Base-by-base conservation (phyloP, 2,888 invertebrate genomes). In the Dioctria rufipes region DNA sequence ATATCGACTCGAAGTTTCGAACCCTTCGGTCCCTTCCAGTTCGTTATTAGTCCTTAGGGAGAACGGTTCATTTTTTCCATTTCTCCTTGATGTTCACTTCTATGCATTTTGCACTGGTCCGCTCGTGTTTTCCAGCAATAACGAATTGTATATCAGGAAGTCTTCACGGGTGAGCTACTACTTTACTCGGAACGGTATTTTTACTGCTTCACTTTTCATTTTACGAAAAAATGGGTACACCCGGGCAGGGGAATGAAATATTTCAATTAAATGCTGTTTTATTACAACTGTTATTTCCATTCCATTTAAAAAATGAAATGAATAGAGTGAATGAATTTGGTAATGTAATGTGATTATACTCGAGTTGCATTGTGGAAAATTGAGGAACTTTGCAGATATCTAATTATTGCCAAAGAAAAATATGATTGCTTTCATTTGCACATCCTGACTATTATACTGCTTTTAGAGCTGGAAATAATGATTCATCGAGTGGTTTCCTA, bases 221-320 rank as follows among this genome's bases (percentile, higher is more conserved):
- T 25, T 61, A 5, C 39, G 4, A 3, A 39, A 61, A 61, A 61
- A 51, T 9, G 11, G 11, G 51, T 51, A 1, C 51, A 51, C 2
- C 39, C 11, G 61, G 37, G 37, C 61, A 43, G 43, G 42, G 3
- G 11, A 65, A 65, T 43, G 46, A 42, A 66, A 66, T 66, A 43
- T 43, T 66, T 66, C 6, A 66, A 66, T 66, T 66, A 66, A 66
- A 66, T 42, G 4, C 43, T 66, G 42, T 43, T 40, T n/a, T 42
- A 66, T 66, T 43, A 3, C 13, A 42, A 61, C 61, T 61, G 37
- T 61, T 61, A 61, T 61, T 4, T 25, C 61, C 37, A 39, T 13
- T 61, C 2, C 2, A 54, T 54, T 25, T 1, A 25, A 25, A 25
- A 25, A 25, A 25, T 25, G 0, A 25, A 25, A 25, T 25, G 25